phyloP scores from a whole-genome alignment of 2,113 vertebrate genomes.

The Ptilorrhoa leucosticta region DNA sequence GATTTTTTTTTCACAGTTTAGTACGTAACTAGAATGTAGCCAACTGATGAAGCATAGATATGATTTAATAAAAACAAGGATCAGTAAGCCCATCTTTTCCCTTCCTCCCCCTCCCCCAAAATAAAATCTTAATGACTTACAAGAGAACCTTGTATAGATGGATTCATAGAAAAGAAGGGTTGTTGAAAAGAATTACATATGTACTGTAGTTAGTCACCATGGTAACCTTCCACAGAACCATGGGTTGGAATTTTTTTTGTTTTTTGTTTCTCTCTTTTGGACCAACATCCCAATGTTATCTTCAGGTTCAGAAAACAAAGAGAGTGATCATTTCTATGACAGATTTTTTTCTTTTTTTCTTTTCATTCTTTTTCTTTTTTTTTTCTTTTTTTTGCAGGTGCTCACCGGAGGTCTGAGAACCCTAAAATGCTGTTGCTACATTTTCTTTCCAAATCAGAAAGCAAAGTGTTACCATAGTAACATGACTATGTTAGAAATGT shows the following conservation, averaged over 20 bases:
- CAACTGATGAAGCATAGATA: conserved; percentile 55
- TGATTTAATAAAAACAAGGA: conserved; percentile 60
- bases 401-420: conserved; percentile 73
- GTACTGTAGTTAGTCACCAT: conserved; percentile 84
- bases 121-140: conserved; percentile 83
- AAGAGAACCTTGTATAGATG: conserved; percentile 85
- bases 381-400: conserved; percentile 48
- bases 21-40: conserved; percentile 78
- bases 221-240: conserved; percentile 87
- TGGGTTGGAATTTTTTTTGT: conserved; percentile 75
- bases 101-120: conserved; percentile 57
- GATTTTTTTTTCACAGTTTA: conserved; percentile 88
- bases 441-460: conserved; percentile 80
- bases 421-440: conserved; percentile 78
- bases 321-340: conserved; percentile 61
- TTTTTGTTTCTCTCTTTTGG: conserved; percentile 76
- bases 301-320: conserved; percentile 75
- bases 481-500: conserved; percentile 80
- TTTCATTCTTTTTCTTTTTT: background rate
- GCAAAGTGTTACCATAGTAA: conserved; percentile 85
- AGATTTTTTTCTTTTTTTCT: conserved; percentile 13
- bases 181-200: conserved; percentile 89
- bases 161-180: conserved; percentile 77
- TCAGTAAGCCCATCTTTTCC: conserved; percentile 32
- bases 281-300: conserved; percentile 68